These are phyloP conservation scores for Nomia melanderi DNA, from an alignment of 1,140 invertebrate genomes.

Conservation along the genomic window DNA sequence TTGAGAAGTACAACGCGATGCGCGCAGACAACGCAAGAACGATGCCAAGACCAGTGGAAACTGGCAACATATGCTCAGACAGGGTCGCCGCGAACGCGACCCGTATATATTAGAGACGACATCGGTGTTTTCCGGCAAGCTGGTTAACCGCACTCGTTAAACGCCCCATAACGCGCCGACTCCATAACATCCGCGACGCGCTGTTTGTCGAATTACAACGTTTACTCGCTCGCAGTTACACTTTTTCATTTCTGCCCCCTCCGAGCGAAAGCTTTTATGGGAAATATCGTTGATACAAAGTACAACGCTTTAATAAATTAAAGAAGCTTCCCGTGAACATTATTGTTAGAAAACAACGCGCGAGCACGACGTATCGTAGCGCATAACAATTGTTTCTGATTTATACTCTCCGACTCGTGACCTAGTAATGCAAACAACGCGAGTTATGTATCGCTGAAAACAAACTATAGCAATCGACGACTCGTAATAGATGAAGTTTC, in stretches of 20 bases:
- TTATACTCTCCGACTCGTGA: too few relatives aligned
- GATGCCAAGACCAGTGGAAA: conserved; percentile 67
- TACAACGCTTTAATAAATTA: too few relatives aligned
- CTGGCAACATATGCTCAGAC: conserved; percentile 80
- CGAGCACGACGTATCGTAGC: too few relatives aligned
- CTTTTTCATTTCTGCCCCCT: neutral
- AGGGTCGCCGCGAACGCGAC: conserved; percentile 67
- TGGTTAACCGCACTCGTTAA: conserved; percentile 81
- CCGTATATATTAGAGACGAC: conserved; percentile 78
- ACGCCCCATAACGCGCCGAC: conserved; percentile 77
- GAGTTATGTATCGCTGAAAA: too few relatives aligned
- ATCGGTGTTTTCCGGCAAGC: conserved; percentile 77
- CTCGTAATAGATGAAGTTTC: too few relatives aligned
- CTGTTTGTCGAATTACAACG: conserved; percentile 39
- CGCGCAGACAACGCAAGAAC: conserved; percentile 39
- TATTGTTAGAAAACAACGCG: too few relatives aligned
- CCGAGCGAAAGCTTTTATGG: neutral
- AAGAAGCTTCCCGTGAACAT: too few relatives aligned
- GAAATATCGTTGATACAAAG: neutral
- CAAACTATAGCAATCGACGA: too few relatives aligned
- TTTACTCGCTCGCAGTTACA: neutral
- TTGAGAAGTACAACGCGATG: conserved; percentile 11
- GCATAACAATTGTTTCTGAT: too few relatives aligned
- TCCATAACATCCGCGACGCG: conserved; percentile 63
- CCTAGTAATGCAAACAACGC: too few relatives aligned